phyloP scores from a whole-genome alignment of 2,888 invertebrate species.

The Megamerina dolium region DNA sequence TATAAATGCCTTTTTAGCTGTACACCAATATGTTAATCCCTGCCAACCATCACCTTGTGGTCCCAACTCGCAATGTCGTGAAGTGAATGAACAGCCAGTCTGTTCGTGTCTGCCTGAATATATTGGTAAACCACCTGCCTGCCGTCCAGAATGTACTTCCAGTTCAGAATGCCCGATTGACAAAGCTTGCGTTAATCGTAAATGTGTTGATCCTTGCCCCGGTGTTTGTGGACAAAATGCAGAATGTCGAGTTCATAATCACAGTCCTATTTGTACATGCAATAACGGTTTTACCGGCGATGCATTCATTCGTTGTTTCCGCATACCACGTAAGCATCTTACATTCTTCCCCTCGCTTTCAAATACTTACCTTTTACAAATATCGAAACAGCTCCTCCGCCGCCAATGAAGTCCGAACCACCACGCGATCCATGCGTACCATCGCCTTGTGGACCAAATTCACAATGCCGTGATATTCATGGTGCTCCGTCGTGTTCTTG shows the following conservation, averaged over 20 bases:
- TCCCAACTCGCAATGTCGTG: constrained; percentile 72
- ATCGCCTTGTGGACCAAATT: constrained; percentile 71
- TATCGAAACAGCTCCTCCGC: constrained; percentile 21
- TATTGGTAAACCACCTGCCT: constrained; percentile 55
- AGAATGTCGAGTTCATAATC: constrained; percentile 64
- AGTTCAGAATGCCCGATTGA: constrained; percentile 66
- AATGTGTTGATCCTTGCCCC: constrained; percentile 67
- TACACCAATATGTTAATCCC: constrained; percentile 53
- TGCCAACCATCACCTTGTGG: constrained; percentile 78
- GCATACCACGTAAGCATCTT: constrained; percentile 44
- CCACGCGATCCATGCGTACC: constrained; percentile 61
- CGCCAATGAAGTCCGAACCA: constrained; percentile 30
- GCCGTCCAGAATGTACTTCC: constrained; percentile 66
- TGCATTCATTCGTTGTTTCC: constrained; percentile 53
- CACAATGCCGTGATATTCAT: constrained; percentile 56
- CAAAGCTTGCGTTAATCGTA: constrained; percentile 62
- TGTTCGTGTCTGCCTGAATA: constrained; percentile 65
- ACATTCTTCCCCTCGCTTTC: background rate
- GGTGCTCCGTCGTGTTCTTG: constrained; percentile 61
- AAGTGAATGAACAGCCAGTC: constrained; percentile 62
- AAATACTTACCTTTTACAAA: background rate
- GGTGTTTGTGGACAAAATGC: constrained; percentile 69
- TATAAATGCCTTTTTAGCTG: constrained; percentile 41
- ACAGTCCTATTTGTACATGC: constrained; percentile 73
- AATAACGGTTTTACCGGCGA: constrained; percentile 56